Conservation (phyloP, 2,113 vertebrate species). For the Oreochromis niloticus region DNA sequence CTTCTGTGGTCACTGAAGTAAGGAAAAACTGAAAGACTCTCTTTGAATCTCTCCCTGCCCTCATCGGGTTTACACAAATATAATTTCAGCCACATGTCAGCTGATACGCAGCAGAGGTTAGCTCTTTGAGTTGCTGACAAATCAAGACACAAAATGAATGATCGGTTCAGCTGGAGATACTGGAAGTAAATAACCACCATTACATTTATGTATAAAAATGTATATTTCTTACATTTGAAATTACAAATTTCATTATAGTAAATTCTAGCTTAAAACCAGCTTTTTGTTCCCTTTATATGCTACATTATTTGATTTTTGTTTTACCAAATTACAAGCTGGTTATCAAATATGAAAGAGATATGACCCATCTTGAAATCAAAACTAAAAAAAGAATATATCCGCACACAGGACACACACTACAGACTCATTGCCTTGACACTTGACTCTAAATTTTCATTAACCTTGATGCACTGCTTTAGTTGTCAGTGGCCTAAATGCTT, state of each 20-base stretch:
- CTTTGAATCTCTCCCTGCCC: neutral
- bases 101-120: neutral
- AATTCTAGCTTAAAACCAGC: neutral
- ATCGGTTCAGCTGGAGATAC: neutral
- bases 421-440: neutral
- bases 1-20: neutral
- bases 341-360: neutral
- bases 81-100: neutral
- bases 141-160: neutral
- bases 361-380: neutral
- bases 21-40: neutral
- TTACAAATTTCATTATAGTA: neutral
- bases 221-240: neutral
- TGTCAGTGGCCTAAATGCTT: neutral
- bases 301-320: neutral
- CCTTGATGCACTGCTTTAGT: neutral
- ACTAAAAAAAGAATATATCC: neutral
- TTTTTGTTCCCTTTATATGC: neutral
- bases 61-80: neutral
- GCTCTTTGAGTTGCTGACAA: neutral
- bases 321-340: neutral
- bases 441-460: neutral
- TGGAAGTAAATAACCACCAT: neutral
- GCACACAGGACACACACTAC: neutral
- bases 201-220: neutral